Evolutionary conservation across 1,140 invertebrate genomes (phyloP), one percentile per base, ranked within the genome.

Genomic region (Oryctes rhinoceros): DNA sequence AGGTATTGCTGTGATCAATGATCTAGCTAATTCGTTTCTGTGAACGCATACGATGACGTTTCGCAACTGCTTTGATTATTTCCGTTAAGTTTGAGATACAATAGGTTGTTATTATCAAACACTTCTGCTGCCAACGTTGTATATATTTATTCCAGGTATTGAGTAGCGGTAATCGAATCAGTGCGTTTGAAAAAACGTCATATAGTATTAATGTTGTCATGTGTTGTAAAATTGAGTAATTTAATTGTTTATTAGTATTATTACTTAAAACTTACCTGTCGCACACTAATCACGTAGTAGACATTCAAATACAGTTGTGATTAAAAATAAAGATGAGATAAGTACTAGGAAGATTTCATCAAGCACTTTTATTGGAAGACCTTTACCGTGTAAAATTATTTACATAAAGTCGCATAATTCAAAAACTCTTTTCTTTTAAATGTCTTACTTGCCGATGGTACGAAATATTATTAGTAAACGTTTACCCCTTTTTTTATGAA

Each of bases 271-370:
- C 3, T 7, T 59, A 59, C 11, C 1, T 15, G 5, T 18, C 53
- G 6, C 15, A n/a, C 0, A n/a, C 3, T 59, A 6, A 59, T 44
- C 39, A 44, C 39, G 39, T 44, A 44, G 9, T 44, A 7, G 39
- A 7, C 5, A 10, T 44, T 7, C 0, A n/a, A n/a, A 49, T 49
- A 4, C 49, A 53, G 13, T 11, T 53, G 53, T 18, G 5, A 53
- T n/a, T 53, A 53, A 53, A 53, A 53, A 53, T 53, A 53, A n/a
- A 53, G n/a, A 15, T 53, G 49, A 53, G 11, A 53, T 53, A 53
- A 53, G 11, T 15, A 53, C 11, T 53, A 53, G 11, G 49, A 15
- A 53, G 0, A 15, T 15, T 53, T 4, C 5, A n/a, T 59, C 15
- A 59, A 59, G 18, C 15, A 59, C 15, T 59, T 59, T 59, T 18